These are phyloP conservation scores for Hymenopus coronatus DNA, from an alignment of 2,888 invertebrate genomes.

Conservation along the genomic window DNA sequence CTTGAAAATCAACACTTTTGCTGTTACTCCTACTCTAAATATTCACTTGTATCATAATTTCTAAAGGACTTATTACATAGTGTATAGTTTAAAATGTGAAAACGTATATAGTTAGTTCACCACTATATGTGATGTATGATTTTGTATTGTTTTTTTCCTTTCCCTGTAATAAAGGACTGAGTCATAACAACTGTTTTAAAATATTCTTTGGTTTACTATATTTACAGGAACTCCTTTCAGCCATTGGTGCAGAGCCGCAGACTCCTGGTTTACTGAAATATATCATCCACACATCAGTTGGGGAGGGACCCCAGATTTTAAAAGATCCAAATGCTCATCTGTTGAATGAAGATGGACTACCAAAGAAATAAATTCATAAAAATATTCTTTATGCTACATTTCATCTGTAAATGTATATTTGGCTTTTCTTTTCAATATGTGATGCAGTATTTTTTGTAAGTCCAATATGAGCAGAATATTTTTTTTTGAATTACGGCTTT, in stretches of 20 bases:
- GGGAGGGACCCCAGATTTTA: slow-evolving; percentile 67
- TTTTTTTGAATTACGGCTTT: too few species aligned
- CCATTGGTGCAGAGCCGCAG: slow-evolving; percentile 48
- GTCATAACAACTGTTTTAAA: too few species aligned
- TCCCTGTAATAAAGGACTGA: neutral
- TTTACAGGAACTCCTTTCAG: slow-evolving; percentile 35
- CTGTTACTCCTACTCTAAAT: too few species aligned
- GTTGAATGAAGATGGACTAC: slow-evolving; percentile 51
- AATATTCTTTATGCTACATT: neutral
- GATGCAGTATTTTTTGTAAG: neutral
- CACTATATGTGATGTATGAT: neutral
- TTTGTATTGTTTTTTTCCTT: neutral
- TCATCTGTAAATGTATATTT: neutral
- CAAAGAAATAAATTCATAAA: slow-evolving; percentile 40
- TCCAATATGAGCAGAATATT: too few species aligned
- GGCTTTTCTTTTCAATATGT: neutral
- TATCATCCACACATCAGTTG: slow-evolving; percentile 79
- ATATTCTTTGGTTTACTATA: neutral
- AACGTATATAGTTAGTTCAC: too few species aligned
- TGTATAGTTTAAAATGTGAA: too few species aligned
- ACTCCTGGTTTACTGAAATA: slow-evolving; percentile 67
- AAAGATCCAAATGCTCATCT: slow-evolving; percentile 46
- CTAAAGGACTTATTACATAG: too few species aligned
- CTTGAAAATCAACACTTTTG: too few species aligned
- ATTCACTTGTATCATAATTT: too few species aligned